These are phyloP conservation scores for Eleginops maclovinus DNA, from an alignment of 2,113 vertebrate genomes.

Conservation along the genomic window DNA sequence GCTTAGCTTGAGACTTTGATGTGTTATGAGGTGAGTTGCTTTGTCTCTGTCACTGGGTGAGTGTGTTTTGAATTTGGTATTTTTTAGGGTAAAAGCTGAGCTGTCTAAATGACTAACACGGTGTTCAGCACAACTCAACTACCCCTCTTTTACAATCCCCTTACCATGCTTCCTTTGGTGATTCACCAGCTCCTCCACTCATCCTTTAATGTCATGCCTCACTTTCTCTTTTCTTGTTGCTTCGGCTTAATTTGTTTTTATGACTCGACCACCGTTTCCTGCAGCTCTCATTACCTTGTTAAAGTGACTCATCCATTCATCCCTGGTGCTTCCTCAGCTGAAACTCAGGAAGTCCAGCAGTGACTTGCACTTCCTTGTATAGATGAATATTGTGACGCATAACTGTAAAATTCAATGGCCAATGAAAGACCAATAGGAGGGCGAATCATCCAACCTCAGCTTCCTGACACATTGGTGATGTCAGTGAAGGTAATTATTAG, in stretches of 20 bases:
- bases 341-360: constrained; percentile 22
- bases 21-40: constrained; percentile 12
- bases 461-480: not conserved
- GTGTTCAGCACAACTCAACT: constrained; percentile 25
- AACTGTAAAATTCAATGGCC: constrained; percentile 34
- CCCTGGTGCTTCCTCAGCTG: constrained; percentile 24
- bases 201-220: constrained; percentile 15
- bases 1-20: constrained; percentile 22
- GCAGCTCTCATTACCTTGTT: constrained; percentile 13
- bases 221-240: constrained; percentile 28
- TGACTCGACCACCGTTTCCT: constrained; percentile 19
- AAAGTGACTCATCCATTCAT: constrained; percentile 60
- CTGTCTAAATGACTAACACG: constrained; percentile 63
- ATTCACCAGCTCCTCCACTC: constrained; percentile 45
- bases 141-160: constrained; percentile 30
- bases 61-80: constrained; percentile 17
- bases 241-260: constrained; percentile 51
- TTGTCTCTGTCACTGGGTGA: constrained; percentile 3
- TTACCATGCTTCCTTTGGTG: constrained; percentile 25
- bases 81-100: constrained; percentile 28
- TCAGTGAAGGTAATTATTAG: constrained; percentile 2
- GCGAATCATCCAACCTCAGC: not conserved
- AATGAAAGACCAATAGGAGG: constrained; percentile 15
- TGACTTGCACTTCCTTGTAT: constrained; percentile 63
- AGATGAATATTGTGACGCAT: constrained; percentile 47